Evolutionary conservation across 1,140 invertebrate genomes (phyloP).

Genomic region (Pseudomyrmex dendroicus): DNA sequence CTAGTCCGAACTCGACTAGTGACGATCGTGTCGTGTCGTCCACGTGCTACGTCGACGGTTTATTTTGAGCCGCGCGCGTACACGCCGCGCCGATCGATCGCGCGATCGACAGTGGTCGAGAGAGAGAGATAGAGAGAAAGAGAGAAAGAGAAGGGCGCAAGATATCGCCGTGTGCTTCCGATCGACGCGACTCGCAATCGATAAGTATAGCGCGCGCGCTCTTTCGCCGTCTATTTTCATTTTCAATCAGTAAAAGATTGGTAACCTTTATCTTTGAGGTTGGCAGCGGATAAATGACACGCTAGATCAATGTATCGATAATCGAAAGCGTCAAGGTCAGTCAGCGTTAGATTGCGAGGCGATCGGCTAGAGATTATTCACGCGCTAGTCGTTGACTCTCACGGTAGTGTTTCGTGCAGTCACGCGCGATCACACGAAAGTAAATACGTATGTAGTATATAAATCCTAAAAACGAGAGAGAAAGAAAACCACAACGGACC

Average conservation of each 20-base stretch:
- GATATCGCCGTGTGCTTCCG: not conserved
- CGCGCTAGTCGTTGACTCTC: too few species aligned
- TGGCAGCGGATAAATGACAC: too few species aligned
- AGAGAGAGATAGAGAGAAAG: not conserved
- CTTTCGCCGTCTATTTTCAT: too few species aligned
- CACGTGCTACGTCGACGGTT: slow-evolving; percentile 33
- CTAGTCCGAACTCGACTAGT: slow-evolving; percentile 37
- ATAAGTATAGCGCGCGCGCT: not conserved
- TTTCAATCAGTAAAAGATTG: too few species aligned
- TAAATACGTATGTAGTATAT: not conserved
- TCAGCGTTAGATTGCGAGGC: not conserved
- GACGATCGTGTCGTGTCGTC: slow-evolving; percentile 45
- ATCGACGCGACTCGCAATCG: not conserved
- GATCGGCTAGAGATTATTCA: too few species aligned
- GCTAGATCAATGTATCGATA: not conserved
- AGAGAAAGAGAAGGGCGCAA: too few species aligned
- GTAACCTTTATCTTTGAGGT: too few species aligned
- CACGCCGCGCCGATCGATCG: not conserved
- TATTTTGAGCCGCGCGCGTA: not conserved
- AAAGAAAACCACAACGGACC: too few species aligned
- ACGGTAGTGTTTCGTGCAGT: not conserved
- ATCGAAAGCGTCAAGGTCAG: not conserved
- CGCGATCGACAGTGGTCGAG: slow-evolving; percentile 9
- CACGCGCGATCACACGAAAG: slow-evolving; percentile 3
- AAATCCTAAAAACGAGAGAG: too few species aligned